Evolutionary conservation across 2,888 invertebrate species (phyloP).

Genomic region (Drosophila imparisetae): DNA sequence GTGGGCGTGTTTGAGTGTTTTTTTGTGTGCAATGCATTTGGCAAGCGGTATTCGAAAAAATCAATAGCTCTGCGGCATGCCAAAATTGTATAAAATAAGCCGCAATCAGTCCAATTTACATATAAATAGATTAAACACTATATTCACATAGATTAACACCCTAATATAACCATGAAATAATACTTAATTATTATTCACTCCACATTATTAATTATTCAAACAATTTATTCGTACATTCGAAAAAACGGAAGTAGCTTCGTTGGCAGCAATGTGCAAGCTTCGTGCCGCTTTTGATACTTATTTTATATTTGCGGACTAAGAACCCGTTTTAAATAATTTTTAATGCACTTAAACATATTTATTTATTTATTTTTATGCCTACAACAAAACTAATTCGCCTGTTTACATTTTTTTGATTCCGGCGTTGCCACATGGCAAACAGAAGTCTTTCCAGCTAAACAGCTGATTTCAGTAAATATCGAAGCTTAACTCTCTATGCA

Average conservation of each 20-base stretch:
- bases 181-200: not conserved
- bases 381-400: constrained; percentile 31
- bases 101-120: not conserved
- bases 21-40: constrained; percentile 45
- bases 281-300: not conserved
- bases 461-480: constrained; percentile 26
- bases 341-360: constrained; percentile 6
- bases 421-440: constrained; percentile 26
- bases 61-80: constrained; percentile 50
- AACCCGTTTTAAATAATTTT: constrained; percentile 12
- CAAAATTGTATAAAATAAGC: constrained; percentile 32
- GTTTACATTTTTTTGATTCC: constrained; percentile 45
- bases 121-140: not conserved
- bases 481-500: not conserved
- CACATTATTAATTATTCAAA: constrained; percentile 24
- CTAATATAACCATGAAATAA: not conserved
- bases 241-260: constrained; percentile 10
- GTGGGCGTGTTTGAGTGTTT: constrained; percentile 18
- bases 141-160: not conserved
- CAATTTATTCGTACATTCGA: constrained; percentile 24
- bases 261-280: not conserved
- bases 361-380: constrained; percentile 1
- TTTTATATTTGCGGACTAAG: not conserved
- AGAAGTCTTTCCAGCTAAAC: constrained; percentile 3
- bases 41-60: constrained; percentile 53